These are phyloP conservation scores for Toxostoma redivivum DNA, from an alignment of 2,113 vertebrate genomes.

Conservation along the genomic window DNA sequence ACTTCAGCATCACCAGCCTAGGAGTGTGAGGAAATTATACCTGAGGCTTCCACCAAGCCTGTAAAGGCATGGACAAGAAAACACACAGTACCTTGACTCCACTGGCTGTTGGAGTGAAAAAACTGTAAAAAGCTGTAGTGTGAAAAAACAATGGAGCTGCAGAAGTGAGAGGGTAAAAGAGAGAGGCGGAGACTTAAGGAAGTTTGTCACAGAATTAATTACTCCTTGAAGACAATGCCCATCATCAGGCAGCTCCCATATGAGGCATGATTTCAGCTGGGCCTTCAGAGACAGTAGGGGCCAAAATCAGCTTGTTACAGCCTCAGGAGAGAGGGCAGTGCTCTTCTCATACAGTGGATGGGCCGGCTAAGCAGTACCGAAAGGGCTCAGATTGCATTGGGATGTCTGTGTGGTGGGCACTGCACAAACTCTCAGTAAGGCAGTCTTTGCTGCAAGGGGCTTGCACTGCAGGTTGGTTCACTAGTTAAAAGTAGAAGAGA, in stretches of 20 bases:
- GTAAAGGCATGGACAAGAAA: not conserved
- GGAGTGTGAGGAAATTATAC: not conserved
- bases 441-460: not conserved
- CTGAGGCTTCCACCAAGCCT: not conserved
- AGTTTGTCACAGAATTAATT: not conserved
- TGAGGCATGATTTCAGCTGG: not conserved
- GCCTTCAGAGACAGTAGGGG: not conserved
- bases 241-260: not conserved
- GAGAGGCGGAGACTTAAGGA: not conserved
- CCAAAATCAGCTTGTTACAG: not conserved
- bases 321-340: not conserved
- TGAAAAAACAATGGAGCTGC: not conserved
- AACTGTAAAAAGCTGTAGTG: too few species aligned
- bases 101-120: not conserved
- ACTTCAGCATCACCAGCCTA: not conserved
- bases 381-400: not conserved
- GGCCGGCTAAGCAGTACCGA: not conserved
- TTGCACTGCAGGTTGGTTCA: not conserved
- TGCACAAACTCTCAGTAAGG: not conserved
- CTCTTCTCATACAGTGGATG: not conserved
- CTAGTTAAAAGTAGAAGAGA: not conserved
- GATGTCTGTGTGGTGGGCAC: accelerated
- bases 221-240: not conserved
- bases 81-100: not conserved
- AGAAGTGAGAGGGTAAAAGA: not conserved